phyloP scores from a whole-genome alignment of 2,797 vertebrate genomes.

The Sphenodon punctatus region DNA sequence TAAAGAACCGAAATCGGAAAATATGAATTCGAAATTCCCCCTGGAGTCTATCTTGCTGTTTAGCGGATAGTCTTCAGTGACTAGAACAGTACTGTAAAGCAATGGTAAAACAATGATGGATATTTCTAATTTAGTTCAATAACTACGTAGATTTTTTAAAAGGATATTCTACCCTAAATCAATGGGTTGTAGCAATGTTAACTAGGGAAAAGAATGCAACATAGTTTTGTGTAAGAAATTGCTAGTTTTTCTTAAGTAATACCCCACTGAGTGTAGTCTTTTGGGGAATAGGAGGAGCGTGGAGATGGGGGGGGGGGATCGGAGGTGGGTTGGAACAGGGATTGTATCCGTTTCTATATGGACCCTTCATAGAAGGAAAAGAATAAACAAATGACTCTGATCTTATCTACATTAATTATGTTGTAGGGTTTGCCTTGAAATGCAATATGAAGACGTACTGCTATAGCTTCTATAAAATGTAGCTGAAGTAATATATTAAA shows the following conservation, averaged over 20 bases:
- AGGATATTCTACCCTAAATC: not conserved
- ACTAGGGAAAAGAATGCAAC: not conserved
- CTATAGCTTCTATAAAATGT: constrained; percentile 10
- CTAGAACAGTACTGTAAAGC: not conserved
- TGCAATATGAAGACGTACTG: not conserved
- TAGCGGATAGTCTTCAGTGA: not conserved
- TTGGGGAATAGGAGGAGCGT: no score
- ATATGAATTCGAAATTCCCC: no score
- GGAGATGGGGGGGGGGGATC: no score
- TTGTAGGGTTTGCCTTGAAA: not conserved
- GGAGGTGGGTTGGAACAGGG: no score
- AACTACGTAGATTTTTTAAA: not conserved
- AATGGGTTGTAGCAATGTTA: not conserved
- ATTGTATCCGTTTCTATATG: not conserved
- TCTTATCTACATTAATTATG: not conserved
- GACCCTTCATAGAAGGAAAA: not conserved
- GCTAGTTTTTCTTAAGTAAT: not conserved
- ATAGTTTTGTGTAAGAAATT: not conserved
- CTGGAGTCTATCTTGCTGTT: no score
- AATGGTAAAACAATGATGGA: not conserved
- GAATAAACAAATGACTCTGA: not conserved
- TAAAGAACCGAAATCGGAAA: no score
- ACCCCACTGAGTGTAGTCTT: constrained; percentile 17
- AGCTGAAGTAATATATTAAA: not conserved
- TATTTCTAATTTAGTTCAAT: not conserved